Conservation (phyloP, 2,888 invertebrate genomes). For the Suillia variegata region DNA sequence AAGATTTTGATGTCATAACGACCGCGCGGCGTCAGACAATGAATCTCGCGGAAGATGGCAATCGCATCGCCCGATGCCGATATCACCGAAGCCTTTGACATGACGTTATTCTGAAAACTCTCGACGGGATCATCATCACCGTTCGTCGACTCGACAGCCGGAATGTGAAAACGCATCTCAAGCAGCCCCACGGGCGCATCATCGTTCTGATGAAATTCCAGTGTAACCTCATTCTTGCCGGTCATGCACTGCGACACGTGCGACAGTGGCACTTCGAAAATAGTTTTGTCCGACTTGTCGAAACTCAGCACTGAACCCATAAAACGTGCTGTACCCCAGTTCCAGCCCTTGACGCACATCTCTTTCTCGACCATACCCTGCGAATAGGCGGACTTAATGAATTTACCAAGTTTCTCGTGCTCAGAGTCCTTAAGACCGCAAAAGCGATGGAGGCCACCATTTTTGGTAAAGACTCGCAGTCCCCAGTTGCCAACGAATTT, state of each 20-base stretch:
- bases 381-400: slow-evolving; percentile 81
- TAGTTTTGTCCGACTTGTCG: slow-evolving; percentile 80
- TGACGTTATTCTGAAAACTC: slow-evolving; percentile 95
- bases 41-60: slow-evolving; percentile 94
- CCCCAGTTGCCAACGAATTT: slow-evolving; percentile 91
- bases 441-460: slow-evolving; percentile 88
- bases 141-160: slow-evolving; percentile 83
- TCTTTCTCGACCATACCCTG: slow-evolving; percentile 91
- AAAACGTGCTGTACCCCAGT: slow-evolving; percentile 97
- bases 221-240: slow-evolving; percentile 96
- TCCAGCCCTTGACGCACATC: slow-evolving; percentile 96
- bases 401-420: slow-evolving; percentile 90
- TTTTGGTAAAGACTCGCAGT: slow-evolving; percentile 85
- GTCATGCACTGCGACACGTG: slow-evolving; percentile 96
- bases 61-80: slow-evolving; percentile 98
- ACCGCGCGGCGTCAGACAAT: slow-evolving; percentile 94
- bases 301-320: slow-evolving; percentile 85
- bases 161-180: slow-evolving; percentile 98
- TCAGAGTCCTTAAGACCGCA: slow-evolving; percentile 94
- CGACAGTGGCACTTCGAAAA: slow-evolving; percentile 94
- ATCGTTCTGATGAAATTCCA: slow-evolving; percentile 99
- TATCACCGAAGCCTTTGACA: slow-evolving; percentile 97
- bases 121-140: slow-evolving; percentile 94
- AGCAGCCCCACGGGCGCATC: slow-evolving; percentile 95
- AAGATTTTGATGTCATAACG: slow-evolving; percentile 94